These are phyloP conservation scores for Protodeltote pygarga DNA, from an alignment of 2,888 invertebrate species.

Conservation along the genomic window DNA sequence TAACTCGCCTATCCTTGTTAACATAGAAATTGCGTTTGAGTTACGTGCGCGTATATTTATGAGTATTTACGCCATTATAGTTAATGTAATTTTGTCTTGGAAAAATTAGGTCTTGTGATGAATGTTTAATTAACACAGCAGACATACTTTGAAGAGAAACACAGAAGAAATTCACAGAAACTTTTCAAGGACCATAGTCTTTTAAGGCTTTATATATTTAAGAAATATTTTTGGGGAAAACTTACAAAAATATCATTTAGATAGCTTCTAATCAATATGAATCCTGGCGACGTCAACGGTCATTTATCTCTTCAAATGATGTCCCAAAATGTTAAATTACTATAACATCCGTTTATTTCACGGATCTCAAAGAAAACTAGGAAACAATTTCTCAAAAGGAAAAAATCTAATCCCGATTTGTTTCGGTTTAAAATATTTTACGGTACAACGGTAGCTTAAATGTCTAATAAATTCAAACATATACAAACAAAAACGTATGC, in stretches of 20 bases:
- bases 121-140: too few relatives aligned
- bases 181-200: too few relatives aligned
- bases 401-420: constrained; percentile 42
- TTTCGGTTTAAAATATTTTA: constrained; percentile 35
- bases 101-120: too few relatives aligned
- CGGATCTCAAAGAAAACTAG: constrained; percentile 8
- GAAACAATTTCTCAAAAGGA: constrained; percentile 31
- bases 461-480: constrained; percentile 26
- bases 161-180: too few relatives aligned
- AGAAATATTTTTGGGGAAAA: too few relatives aligned
- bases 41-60: constrained; percentile 45
- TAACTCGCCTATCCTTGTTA: constrained; percentile 64
- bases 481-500: constrained; percentile 29
- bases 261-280: neutral
- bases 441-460: constrained; percentile 40
- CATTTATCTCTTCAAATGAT: neutral
- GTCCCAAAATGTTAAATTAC: neutral
- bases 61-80: constrained; percentile 37
- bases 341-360: constrained; percentile 25
- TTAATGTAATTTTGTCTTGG: constrained; percentile 35
- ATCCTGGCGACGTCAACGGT: neutral
- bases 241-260: too few relatives aligned
- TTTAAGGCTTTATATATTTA: too few relatives aligned
- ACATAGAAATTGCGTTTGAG: constrained; percentile 63
- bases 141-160: too few relatives aligned